These are phyloP conservation scores for Macrotis lagotis DNA, from an alignment of 2,113 vertebrate genomes.

Conservation along the genomic window DNA sequence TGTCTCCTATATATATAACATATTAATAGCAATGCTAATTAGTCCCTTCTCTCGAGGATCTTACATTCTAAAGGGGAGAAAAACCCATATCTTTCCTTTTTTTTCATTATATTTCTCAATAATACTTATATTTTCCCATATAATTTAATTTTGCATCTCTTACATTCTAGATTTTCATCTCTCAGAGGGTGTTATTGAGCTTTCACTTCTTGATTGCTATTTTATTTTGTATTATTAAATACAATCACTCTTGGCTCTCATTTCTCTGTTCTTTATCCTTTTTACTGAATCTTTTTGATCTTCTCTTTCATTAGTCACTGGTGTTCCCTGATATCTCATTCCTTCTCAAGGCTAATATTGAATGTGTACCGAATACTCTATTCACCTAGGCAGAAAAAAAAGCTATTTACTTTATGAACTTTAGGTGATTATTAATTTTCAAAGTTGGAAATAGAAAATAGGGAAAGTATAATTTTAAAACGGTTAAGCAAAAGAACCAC, in stretches of 20 bases:
- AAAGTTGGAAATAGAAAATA: constrained; percentile 19
- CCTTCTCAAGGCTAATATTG: not conserved
- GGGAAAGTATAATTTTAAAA: constrained; percentile 30
- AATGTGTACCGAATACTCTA: not conserved
- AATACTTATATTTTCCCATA: not conserved
- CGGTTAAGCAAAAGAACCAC: constrained; percentile 24
- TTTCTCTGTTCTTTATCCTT: not conserved
- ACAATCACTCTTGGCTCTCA: not conserved
- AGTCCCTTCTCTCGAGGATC: not conserved
- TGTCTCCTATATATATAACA: not conserved
- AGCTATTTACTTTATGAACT: no score
- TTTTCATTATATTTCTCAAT: not conserved
- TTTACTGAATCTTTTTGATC: not conserved
- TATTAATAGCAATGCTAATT: not conserved
- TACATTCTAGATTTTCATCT: not conserved
- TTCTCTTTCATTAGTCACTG: not conserved
- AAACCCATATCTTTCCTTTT: not conserved
- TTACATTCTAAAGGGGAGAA: not conserved
- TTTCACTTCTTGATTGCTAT: not conserved
- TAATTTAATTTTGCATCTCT: not conserved
- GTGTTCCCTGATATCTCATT: not conserved
- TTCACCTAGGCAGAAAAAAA: not conserved
- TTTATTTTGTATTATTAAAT: not conserved
- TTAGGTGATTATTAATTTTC: constrained; percentile 36
- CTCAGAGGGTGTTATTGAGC: not conserved